A percentile compares a stretch with the other conserved stretches of the same genome.
phyloP scores from a whole-genome alignment of 2,888 invertebrate genomes.

The Troglohyphantes excavatus region DNA sequence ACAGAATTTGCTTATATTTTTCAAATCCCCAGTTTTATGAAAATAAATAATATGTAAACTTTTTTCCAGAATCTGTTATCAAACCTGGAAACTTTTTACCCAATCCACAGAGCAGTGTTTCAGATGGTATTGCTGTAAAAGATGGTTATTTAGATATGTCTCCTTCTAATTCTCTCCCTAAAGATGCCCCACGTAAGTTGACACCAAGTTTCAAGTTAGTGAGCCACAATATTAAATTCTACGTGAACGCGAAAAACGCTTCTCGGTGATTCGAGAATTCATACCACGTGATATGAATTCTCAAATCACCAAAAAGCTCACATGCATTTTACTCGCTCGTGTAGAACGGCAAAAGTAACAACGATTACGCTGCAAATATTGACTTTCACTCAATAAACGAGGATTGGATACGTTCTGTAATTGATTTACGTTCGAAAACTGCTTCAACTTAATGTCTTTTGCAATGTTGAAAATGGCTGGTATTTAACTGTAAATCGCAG shows the following conservation, averaged over 20 bases:
- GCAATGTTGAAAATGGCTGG: background rate
- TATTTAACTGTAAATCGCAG: slow-evolving; percentile 40
- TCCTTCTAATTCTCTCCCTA: slow-evolving; percentile 77
- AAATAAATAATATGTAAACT: too few species aligned
- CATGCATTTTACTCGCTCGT: too few species aligned
- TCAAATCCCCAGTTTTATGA: too few species aligned
- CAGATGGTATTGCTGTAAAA: background rate
- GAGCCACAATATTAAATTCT: too few species aligned
- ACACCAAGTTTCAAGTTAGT: too few species aligned
- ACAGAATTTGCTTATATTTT: too few species aligned
- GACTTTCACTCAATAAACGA: background rate
- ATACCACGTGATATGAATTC: too few species aligned
- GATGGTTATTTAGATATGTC: slow-evolving; percentile 82
- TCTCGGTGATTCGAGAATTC: too few species aligned
- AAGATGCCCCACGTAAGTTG: slow-evolving; percentile 17
- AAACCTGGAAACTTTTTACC: slow-evolving; percentile 84
- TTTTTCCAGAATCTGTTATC: background rate
- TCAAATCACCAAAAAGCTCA: too few species aligned
- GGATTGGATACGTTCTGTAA: background rate
- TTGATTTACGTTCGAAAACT: slow-evolving; percentile 6
- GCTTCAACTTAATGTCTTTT: slow-evolving; percentile 16
- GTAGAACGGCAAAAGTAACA: too few species aligned
- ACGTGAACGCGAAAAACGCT: too few species aligned
- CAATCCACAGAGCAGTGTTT: slow-evolving; percentile 84
- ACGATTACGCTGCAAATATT: background rate